Conservation (phyloP, 2,113 vertebrate genomes). For the Passer montanus region DNA sequence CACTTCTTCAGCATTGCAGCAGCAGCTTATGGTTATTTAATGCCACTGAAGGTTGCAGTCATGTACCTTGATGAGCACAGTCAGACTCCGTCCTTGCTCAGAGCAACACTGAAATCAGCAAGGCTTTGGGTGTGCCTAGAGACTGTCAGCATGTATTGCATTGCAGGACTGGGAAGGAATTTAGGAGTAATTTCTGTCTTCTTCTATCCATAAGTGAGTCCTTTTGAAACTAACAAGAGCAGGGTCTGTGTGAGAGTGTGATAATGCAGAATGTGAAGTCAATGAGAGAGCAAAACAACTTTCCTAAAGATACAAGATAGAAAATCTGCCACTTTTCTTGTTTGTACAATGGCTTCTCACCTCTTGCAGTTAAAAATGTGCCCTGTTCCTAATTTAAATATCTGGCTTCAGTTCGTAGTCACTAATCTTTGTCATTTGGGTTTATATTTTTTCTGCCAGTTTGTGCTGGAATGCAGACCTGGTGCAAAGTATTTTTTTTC, state of each 20-base stretch:
- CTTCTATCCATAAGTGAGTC: background rate
- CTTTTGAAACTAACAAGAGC: background rate
- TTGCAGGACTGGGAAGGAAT: background rate
- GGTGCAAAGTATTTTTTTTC: background rate
- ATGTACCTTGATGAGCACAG: background rate
- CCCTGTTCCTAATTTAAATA: constrained; percentile 22
- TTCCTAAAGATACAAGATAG: background rate
- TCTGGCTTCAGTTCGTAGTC: background rate
- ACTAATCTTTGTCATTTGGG: background rate
- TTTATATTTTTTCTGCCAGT: background rate
- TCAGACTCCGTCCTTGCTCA: constrained; percentile 10
- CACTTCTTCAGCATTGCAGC: constrained; percentile 55
- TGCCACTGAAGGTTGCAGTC: constrained; percentile 11
- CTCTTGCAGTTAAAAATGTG: background rate
- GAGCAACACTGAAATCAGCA: background rate
- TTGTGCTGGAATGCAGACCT: background rate
- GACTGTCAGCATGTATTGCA: background rate
- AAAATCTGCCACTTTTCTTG: background rate
- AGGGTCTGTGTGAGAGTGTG: background rate
- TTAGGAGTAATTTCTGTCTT: background rate
- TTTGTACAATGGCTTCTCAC: background rate
- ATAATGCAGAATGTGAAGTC: background rate
- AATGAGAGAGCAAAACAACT: background rate
- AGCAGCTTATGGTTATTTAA: constrained; percentile 53
- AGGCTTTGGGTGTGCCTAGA: background rate